Base-by-base conservation (phyloP, 2,888 invertebrate species). In the Salticus scenicus region DNA sequence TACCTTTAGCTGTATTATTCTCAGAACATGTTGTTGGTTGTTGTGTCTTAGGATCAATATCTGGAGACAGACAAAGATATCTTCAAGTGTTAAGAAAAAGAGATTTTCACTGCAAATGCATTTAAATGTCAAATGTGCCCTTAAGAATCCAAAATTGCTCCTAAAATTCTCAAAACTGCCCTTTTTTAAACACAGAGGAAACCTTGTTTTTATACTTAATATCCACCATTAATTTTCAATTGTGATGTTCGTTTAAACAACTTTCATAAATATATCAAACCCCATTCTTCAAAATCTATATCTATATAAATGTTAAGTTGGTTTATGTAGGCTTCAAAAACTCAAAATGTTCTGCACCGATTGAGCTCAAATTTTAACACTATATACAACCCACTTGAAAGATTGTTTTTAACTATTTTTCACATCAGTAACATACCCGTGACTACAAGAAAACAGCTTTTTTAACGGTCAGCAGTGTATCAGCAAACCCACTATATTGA, bases 31-130 rank as follows among this genome's bases (percentile, higher is more conserved):
- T 96, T 88, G 92, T 92, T 41, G 95, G 94, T 90, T 98, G 97
- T 91, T 98, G 98, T 0, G 98, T 98, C 90, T 94, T 94, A 0
- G 94, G 94, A 91, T 98, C 97, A 89, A 98, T 96, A 82, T 92
- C 92, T 89, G 91, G 91, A 20, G 90, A 90, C 12, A 88, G 87
- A 88, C 92, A 92, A 69, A 88, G 75, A 88, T 90, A 91, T 89
- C 84, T 87, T 24, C 37, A 66, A 33, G 1, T 31, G 30, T 67
- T 77, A 28, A 72, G 51, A 41, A 37, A 69, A 37, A 5, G 1
- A 1, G 31, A 0, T 7, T 24, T 24, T 24, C 8, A 57, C 2
- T 24, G 20, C 17, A 47, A 47, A 17, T 14, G 17, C 47, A 17
- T 2, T 47, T 2, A 17, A 12, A 47, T 10, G 7, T n/a, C 2